Evolutionary conservation across 2,888 invertebrate genomes (phyloP).

Genomic region (Drosophila borborema): DNA sequence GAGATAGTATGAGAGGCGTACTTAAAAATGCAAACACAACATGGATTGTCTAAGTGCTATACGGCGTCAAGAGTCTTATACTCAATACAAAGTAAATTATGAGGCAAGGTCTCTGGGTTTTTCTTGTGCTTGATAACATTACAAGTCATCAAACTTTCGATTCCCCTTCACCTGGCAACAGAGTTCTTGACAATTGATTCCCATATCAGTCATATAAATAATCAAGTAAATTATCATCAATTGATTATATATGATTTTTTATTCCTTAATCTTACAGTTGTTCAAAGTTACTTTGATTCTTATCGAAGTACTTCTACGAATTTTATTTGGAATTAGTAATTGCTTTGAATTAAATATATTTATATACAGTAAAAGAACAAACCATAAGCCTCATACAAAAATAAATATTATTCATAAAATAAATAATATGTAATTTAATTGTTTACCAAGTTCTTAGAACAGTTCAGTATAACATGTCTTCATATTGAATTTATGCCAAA

Average conservation of each 20-base stretch:
- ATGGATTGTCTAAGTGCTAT: not conserved
- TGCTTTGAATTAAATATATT: not conserved
- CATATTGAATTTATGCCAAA: too few species aligned
- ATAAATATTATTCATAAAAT: too few species aligned
- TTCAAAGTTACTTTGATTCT: slow-evolving; percentile 27
- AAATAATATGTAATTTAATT: too few species aligned
- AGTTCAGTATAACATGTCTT: too few species aligned
- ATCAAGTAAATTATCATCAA: slow-evolving; percentile 47
- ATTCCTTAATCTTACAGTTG: slow-evolving; percentile 21
- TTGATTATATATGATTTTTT: slow-evolving; percentile 35
- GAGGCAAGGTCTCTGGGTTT: slow-evolving; percentile 20
- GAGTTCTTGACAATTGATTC: slow-evolving; percentile 5
- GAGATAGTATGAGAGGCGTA: not conserved
- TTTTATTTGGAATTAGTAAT: not conserved
- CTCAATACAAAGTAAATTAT: slow-evolving; percentile 24
- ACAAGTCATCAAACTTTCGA: slow-evolving; percentile 11
- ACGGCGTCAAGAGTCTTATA: not conserved
- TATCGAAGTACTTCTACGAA: slow-evolving; percentile 13
- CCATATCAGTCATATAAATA: slow-evolving; percentile 28
- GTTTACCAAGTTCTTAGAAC: too few species aligned
- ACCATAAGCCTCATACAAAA: too few species aligned
- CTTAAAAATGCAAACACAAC: not conserved
- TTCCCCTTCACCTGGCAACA: slow-evolving; percentile 23
- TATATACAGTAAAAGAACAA: not conserved
- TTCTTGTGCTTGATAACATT: slow-evolving; percentile 23